Conservation (phyloP, 2,797 vertebrate species). For the Poeciliopsis gracilis region DNA sequence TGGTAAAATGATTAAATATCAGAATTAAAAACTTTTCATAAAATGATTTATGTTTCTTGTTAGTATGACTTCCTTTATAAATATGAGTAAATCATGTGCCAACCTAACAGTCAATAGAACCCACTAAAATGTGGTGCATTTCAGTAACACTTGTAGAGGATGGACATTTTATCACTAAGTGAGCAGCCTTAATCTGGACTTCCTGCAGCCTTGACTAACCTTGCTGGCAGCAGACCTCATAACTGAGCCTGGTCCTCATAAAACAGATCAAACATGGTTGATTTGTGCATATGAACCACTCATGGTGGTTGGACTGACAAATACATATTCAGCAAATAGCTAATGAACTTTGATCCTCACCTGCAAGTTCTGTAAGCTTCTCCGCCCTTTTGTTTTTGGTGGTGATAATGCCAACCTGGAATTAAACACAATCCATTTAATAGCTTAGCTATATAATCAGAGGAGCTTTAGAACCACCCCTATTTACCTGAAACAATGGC, state of each 20-base stretch:
- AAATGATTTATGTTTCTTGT: neutral
- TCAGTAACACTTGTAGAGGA: neutral
- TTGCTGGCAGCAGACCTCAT: neutral
- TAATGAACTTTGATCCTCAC: conserved; percentile 66
- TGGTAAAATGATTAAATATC: neutral
- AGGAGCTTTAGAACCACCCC: neutral
- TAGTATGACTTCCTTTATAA: neutral
- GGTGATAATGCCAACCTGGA: conserved; percentile 91
- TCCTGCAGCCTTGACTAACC: neutral
- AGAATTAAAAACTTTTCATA: neutral
- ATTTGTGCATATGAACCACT: neutral
- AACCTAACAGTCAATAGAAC: neutral
- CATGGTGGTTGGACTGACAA: neutral
- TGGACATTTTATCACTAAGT: no score
- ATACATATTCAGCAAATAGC: neutral
- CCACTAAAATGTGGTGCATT: neutral
- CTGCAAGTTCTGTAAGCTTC: conserved; percentile 95
- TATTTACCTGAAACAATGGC: neutral
- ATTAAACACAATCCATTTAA: conserved; percentile 6
- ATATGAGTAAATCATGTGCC: neutral
- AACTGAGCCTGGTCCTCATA: neutral
- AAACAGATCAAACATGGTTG: neutral
- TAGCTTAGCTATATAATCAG: neutral
- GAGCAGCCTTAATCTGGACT: neutral
- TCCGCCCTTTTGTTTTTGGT: conserved; percentile 96